A percentile compares a stretch with the other conserved stretches of the same genome.
These are phyloP conservation scores for Egretta garzetta DNA, from an alignment of 2,113 vertebrate species.

Conservation along the genomic window DNA sequence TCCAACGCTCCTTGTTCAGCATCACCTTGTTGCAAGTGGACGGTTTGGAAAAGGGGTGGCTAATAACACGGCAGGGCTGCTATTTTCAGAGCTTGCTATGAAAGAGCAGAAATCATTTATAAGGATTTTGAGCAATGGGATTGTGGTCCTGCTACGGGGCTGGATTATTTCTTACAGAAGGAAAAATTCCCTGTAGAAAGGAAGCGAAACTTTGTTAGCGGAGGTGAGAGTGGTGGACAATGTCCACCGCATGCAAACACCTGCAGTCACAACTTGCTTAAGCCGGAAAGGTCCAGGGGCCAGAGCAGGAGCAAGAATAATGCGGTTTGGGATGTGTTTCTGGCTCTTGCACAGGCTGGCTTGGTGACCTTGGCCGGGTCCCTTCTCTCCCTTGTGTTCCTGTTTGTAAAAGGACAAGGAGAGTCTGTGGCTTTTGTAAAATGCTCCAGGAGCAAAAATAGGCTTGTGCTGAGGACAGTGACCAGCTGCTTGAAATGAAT, in stretches of 20 bases:
- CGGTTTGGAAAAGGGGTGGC: background rate
- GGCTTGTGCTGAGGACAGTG: slow-evolving; percentile 31
- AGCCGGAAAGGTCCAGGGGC: background rate
- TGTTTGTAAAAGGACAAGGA: background rate
- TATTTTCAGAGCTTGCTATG: background rate
- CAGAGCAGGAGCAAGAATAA: background rate
- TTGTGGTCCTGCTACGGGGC: background rate
- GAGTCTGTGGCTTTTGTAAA: slow-evolving; percentile 48
- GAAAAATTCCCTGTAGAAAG: background rate
- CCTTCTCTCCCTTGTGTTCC: background rate
- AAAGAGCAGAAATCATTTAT: background rate
- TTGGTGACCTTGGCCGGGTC: slow-evolving; percentile 23
- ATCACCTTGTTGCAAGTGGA: background rate
- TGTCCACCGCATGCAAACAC: background rate
- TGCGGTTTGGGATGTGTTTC: background rate
- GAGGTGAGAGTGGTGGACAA: background rate
- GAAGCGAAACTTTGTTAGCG: background rate
- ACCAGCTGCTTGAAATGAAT: slow-evolving; percentile 60
- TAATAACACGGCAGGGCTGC: background rate
- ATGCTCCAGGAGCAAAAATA: slow-evolving; percentile 40
- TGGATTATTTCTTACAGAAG: background rate
- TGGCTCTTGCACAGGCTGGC: background rate
- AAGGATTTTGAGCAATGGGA: background rate
- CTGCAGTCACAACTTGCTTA: background rate
- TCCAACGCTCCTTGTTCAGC: background rate